phyloP scores from a whole-genome alignment of 1,140 invertebrate species.

The Geopemphigus sp. region DNA sequence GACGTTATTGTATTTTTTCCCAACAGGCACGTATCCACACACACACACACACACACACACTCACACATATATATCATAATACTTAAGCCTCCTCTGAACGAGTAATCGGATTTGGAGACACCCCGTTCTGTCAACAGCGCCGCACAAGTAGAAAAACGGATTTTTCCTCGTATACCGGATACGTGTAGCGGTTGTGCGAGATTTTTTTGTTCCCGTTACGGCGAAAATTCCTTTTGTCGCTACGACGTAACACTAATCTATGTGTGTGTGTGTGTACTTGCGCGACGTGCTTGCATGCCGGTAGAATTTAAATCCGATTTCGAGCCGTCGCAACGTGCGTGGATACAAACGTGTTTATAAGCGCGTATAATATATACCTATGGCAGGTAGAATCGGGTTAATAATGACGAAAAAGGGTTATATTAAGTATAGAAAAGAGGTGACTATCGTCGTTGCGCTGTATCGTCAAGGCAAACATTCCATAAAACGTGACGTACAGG shows the following conservation, averaged over 20 bases:
- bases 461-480: conserved; percentile 4
- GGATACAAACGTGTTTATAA: too few relatives aligned
- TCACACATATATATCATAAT: too few relatives aligned
- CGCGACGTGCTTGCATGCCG: too few relatives aligned
- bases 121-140: not conserved
- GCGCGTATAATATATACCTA: too few relatives aligned
- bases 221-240: not conserved
- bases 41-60: too few relatives aligned
- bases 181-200: not conserved
- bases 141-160: conserved; percentile 8
- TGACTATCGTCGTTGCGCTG: not conserved
- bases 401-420: conserved; percentile 17
- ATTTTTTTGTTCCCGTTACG: not conserved
- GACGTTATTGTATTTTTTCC: not conserved
- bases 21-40: too few relatives aligned
- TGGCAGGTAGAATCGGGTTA: not conserved
- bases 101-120: not conserved
- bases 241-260: too few relatives aligned
- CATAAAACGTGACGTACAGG: conserved; percentile 12
- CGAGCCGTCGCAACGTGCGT: too few relatives aligned
- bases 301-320: not conserved
- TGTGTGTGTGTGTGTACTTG: not conserved
- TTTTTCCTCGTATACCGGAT: not conserved
- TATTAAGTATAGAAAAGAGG: not conserved
- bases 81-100: not conserved